Percentiles rank a stretch among this genome's conserved stretches.
Conservation (phyloP, 1,140 invertebrate species). For the Lordiphosa clarofinis region DNA sequence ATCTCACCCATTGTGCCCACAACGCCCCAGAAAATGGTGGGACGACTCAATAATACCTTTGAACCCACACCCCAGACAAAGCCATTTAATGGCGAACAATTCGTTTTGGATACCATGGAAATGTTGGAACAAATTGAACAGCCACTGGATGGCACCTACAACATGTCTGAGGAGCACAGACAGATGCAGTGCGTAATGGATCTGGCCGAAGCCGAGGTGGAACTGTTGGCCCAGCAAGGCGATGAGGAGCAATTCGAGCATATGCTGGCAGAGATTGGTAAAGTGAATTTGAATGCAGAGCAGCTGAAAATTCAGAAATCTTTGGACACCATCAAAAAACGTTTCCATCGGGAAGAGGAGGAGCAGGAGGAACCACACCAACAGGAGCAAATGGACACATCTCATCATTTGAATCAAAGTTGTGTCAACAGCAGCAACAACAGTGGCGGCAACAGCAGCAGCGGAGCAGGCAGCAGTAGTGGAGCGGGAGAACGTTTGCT, state of each 20-base stretch:
- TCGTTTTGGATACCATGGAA: conserved; percentile 51
- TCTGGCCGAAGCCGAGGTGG: conserved; percentile 67
- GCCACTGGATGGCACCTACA: conserved; percentile 49
- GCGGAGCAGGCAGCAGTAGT: conserved; percentile 14
- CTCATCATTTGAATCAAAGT: conserved; percentile 11
- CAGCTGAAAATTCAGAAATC: conserved; percentile 75
- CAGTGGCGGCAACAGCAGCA: conserved; percentile 15
- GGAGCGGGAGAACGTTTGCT: conserved; percentile 59
- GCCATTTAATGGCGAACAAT: conserved; percentile 34
- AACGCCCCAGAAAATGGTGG: conserved; percentile 25
- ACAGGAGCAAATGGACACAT: conserved; percentile 19
- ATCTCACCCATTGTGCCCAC: conserved; percentile 65
- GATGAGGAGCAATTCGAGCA: conserved; percentile 77
- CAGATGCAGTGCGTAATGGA: conserved; percentile 72
- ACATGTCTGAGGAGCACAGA: conserved; percentile 46
- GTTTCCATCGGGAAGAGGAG: conserved; percentile 53
- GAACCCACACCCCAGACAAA: conserved; percentile 16
- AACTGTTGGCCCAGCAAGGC: conserved; percentile 61
- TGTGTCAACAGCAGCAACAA: conserved; percentile 18
- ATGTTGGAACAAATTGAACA: conserved; percentile 68
- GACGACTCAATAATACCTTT: conserved; percentile 23
- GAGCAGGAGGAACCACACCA: conserved; percentile 12
- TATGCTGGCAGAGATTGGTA: conserved; percentile 66
- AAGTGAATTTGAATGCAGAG: conserved; percentile 56
- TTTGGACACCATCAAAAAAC: conserved; percentile 67